Percentiles rank a stretch among this genome's conserved stretches.
phyloP scores from a whole-genome alignment of 2,797 vertebrate species.

The Threskiornis aethiopicus region DNA sequence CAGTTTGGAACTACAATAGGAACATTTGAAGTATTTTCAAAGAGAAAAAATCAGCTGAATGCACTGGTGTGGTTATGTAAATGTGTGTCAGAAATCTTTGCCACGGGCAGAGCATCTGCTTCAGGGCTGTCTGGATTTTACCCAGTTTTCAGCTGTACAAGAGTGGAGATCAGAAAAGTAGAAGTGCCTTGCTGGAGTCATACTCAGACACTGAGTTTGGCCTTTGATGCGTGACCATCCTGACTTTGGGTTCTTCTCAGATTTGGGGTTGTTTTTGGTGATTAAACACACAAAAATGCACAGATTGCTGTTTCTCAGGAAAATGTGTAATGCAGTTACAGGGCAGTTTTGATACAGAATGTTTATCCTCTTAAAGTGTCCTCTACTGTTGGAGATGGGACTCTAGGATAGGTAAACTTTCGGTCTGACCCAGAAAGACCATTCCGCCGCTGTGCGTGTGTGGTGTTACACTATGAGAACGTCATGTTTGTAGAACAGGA shows the following conservation, averaged over 20 bases:
- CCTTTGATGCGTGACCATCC: fast-evolving
- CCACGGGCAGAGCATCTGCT: background rate
- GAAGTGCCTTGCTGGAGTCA: background rate
- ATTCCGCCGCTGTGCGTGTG: background rate
- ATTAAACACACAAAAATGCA: background rate
- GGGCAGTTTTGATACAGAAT: background rate
- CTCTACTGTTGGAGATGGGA: background rate
- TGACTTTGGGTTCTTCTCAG: background rate
- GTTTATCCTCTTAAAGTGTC: background rate
- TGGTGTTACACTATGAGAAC: background rate
- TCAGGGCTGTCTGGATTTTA: background rate
- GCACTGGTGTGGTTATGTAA: background rate
- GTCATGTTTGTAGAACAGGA: background rate
- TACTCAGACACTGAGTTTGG: background rate
- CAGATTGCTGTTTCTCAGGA: background rate
- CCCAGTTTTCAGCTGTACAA: background rate
- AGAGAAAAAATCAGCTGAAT: background rate
- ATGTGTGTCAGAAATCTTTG: background rate
- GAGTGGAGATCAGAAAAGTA: background rate
- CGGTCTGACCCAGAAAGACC: background rate
- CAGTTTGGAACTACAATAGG: background rate
- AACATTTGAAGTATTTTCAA: background rate
- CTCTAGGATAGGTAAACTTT: background rate
- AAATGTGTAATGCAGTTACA: too few relatives aligned
- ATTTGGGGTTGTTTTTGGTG: background rate